Evolutionary conservation across 2,888 invertebrate genomes (phyloP), one percentile per base, ranked within the genome.

Genomic region (Opisthograptis luteolata): DNA sequence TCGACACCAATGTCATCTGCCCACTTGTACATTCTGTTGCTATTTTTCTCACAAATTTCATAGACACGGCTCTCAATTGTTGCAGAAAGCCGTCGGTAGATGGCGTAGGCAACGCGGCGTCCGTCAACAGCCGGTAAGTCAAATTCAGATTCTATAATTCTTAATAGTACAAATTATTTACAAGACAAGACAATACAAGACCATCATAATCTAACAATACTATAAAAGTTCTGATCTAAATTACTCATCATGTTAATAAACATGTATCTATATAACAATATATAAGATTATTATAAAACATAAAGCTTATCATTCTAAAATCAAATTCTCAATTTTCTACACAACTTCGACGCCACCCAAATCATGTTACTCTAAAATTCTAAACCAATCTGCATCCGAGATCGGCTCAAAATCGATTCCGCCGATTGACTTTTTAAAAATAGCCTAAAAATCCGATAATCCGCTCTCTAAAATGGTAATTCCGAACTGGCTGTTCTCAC

Each of bases 101-200:
- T 87, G 96, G 96, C 79, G 95, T 96, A 73, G 95, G 94, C 62
- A 96, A 95, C 77, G 94, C 96, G 46, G 94, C 96, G 58, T 96
- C 96, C 66, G 96, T 96, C 74, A 96, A 96, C 89, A 95, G 95
- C 79, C 96, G 96, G 96, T 96, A 92, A 95, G 96, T 95, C 40
- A 6, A 39, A 32, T 34, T 25, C 27, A 30, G 49, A 45, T 24
- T 39, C 8, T 14, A n/a, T n/a, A n/a, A n/a, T n/a, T n/a, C n/a
- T n/a, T n/a, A n/a, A n/a, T n/a, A n/a, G n/a, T n/a, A n/a, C n/a
- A n/a, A n/a, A n/a, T n/a, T n/a, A n/a, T n/a, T n/a, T n/a, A n/a
- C n/a, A n/a, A n/a, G n/a, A n/a, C n/a, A n/a, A n/a, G n/a, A n/a
- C n/a, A n/a, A n/a, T n/a, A n/a, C n/a, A n/a, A n/a, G n/a, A n/a